phyloP scores from a whole-genome alignment of 2,113 vertebrate genomes.

The Eudyptes chrysolophus region DNA sequence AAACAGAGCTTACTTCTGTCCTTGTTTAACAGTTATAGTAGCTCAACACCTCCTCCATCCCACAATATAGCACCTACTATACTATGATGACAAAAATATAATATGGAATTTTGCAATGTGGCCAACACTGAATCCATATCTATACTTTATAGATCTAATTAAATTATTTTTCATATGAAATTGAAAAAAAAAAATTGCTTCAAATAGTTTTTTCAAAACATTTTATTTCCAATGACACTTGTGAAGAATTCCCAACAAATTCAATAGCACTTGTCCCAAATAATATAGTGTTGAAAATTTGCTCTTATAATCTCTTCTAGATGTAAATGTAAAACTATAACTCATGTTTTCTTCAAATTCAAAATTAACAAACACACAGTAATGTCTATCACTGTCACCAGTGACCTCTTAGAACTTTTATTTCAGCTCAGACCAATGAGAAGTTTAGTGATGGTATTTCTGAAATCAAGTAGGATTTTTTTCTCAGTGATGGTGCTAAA shows the following conservation, averaged over 20 bases:
- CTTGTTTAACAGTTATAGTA: not conserved
- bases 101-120: not conserved
- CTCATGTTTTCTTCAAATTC: not conserved
- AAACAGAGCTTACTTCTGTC: not conserved
- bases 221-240: not conserved
- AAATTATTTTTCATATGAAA: not conserved
- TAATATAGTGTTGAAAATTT: not conserved
- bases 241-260: not conserved
- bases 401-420: not conserved
- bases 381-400: not conserved
- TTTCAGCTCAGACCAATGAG: not conserved
- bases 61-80: not conserved
- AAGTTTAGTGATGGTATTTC: not conserved
- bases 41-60: not conserved
- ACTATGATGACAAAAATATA: not conserved
- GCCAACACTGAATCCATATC: not conserved
- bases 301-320: not conserved
- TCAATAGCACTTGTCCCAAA: not conserved
- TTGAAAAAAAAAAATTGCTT: not conserved
- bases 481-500: not conserved
- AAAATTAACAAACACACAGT: not conserved
- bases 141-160: not conserved
- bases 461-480: not conserved
- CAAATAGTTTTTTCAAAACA: not conserved
- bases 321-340: not conserved